phyloP scores from a whole-genome alignment of 2,888 invertebrate genomes.

The Oxystoma pomonae region DNA sequence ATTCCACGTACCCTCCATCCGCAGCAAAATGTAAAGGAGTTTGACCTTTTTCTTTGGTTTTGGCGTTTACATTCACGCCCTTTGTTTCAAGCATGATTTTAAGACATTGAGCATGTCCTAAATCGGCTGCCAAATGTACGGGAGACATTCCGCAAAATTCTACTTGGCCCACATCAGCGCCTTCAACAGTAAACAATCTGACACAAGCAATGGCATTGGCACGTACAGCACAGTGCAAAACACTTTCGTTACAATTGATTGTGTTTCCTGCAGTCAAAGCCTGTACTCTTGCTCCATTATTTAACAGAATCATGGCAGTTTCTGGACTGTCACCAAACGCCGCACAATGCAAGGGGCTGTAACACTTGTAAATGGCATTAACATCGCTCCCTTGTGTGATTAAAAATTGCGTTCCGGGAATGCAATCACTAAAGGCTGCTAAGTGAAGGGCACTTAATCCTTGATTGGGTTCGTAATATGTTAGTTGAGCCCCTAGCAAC shows the following conservation, averaged over 20 bases:
- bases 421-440: constrained; percentile 74
- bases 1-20: constrained; percentile 80
- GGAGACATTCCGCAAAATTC: constrained; percentile 76
- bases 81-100: constrained; percentile 71
- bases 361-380: constrained; percentile 65
- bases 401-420: constrained; percentile 65
- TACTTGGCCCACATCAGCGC: constrained; percentile 70
- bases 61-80: constrained; percentile 64
- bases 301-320: constrained; percentile 73
- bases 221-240: constrained; percentile 80
- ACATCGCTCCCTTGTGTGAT: constrained; percentile 65
- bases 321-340: constrained; percentile 83
- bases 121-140: constrained; percentile 75
- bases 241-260: constrained; percentile 63
- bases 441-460: constrained; percentile 74
- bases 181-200: constrained; percentile 68
- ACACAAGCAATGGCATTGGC: constrained; percentile 81
- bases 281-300: constrained; percentile 63
- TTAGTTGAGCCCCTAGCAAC: constrained; percentile 64
- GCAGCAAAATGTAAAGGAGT: constrained; percentile 83
- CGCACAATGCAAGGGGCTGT: constrained; percentile 84
- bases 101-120: constrained; percentile 72
- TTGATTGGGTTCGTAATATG: constrained; percentile 66
- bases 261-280: constrained; percentile 60
- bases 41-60: constrained; percentile 70